Evolutionary conservation across 2,797 vertebrate genomes (phyloP), one percentile per base, ranked within the genome.

Genomic region (Pseudocheirus occidentalis): DNA sequence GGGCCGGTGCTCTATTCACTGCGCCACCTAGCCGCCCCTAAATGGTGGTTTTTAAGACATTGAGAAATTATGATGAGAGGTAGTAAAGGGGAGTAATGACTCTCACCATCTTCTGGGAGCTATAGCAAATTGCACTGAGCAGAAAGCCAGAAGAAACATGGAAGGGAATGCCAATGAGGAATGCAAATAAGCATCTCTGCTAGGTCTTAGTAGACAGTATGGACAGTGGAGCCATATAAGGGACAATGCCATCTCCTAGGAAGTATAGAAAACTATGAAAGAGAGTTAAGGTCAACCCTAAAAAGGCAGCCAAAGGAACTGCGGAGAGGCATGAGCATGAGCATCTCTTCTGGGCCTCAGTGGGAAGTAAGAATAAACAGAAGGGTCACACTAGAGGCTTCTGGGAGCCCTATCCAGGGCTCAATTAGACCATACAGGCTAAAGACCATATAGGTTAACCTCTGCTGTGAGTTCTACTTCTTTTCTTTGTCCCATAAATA

Each of bases 231-330:
- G 21, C 40, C 21, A 27, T 16, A 46, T 40, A 81, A 21, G 2
- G n/a, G n/a, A 24, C 66, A 50, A 87, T 40, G 40, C 18, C 40
- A 27, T 87, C 73, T 87, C 40, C 73, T 87, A 50, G 73, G 73
- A 87, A 87, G 46, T 50, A 11, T 50, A 87, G 73, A 87, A 87
- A 87, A 87, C 21, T 46, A 14, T 24, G 24, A 9, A 50, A 58
- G 24, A 50, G 4, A 27, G 24, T 50, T 3, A 46, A 27, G 73
- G 28, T 87, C 0, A 0, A 50, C 13, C 21, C 1, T 10, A 12
- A 10, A 27, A 50, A 46, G 24, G 24, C 40, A 87, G 40, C 40
- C 40, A 50, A 50, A 46, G 73, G 66, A 50, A 46, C 24, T 50
- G 3, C 10, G 3, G 21, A 87, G 40, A 87, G 21, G 3, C 7